A percentile compares a stretch with the other conserved stretches of the same genome.
These are phyloP conservation scores for Plemyria rubiginata DNA, from an alignment of 2,888 invertebrate species.

Conservation along the genomic window DNA sequence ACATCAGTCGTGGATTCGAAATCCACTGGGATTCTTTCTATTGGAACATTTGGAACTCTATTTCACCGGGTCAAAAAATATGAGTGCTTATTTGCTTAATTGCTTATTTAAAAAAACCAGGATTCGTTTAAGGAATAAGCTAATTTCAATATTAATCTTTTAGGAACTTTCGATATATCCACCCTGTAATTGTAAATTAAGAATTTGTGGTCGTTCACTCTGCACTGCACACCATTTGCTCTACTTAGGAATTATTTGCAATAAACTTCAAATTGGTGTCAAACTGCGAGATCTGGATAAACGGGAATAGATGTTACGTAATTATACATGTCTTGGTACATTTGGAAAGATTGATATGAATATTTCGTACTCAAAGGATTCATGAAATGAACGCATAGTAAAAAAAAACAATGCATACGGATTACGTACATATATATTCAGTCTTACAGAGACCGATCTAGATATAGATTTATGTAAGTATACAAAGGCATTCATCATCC, in stretches of 20 bases:
- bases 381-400: background rate
- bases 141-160: too few species aligned
- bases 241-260: constrained; percentile 47
- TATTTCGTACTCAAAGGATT: constrained; percentile 3
- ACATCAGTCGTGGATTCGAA: too few species aligned
- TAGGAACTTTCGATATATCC: too few species aligned
- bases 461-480: constrained; percentile 11
- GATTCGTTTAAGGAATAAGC: too few species aligned
- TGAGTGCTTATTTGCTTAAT: too few species aligned
- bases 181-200: background rate
- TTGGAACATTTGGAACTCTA: too few species aligned
- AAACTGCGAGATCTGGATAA: constrained; percentile 43
- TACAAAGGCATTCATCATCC: constrained; percentile 35
- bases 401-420: background rate
- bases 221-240: constrained; percentile 32
- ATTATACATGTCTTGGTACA: constrained; percentile 24
- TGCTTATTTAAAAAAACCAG: too few species aligned
- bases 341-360: constrained; percentile 21
- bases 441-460: background rate
- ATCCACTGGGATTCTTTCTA: too few species aligned
- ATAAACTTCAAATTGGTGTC: constrained; percentile 51
- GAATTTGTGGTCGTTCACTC: background rate
- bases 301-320: constrained; percentile 41
- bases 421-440: background rate
- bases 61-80: too few species aligned